phyloP scores from a whole-genome alignment of 1,140 invertebrate genomes.

The Campoletis sonorensis region DNA sequence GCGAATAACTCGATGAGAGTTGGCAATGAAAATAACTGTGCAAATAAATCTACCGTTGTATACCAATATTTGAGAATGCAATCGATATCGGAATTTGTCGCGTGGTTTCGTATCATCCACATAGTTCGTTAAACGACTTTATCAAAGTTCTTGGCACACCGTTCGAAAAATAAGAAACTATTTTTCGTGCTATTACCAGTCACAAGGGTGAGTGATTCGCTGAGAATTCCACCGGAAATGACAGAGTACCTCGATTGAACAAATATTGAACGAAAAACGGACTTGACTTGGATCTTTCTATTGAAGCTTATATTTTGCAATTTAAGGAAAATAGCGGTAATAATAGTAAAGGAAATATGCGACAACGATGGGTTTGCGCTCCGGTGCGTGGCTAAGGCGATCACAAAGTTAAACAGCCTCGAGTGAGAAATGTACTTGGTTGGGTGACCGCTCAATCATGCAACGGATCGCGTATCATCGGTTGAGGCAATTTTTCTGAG shows the following conservation, averaged over 20 bases:
- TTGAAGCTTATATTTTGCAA: no score
- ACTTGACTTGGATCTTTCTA: no score
- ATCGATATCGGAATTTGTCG: conserved; percentile 37
- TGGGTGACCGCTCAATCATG: no score
- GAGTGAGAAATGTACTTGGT: no score
- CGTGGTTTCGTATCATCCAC: background rate
- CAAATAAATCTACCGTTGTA: conserved; percentile 26
- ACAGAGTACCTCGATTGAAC: background rate
- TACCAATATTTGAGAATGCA: conserved; percentile 37
- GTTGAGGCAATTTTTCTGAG: no score
- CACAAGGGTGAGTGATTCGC: background rate
- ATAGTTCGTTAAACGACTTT: background rate
- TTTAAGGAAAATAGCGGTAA: no score
- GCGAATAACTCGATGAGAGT: background rate
- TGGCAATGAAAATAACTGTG: conserved; percentile 29
- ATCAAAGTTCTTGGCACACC: background rate
- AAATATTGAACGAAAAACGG: background rate
- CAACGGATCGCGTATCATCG: no score
- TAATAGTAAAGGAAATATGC: background rate
- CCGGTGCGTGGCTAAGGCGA: no score
- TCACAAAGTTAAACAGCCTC: no score
- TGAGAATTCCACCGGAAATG: background rate
- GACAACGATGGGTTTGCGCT: no score
- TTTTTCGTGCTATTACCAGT: background rate
- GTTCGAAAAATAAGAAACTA: conserved; percentile 2